Evolutionary conservation across 2,797 vertebrate genomes (phyloP).

Genomic region (Hydrophis major): DNA sequence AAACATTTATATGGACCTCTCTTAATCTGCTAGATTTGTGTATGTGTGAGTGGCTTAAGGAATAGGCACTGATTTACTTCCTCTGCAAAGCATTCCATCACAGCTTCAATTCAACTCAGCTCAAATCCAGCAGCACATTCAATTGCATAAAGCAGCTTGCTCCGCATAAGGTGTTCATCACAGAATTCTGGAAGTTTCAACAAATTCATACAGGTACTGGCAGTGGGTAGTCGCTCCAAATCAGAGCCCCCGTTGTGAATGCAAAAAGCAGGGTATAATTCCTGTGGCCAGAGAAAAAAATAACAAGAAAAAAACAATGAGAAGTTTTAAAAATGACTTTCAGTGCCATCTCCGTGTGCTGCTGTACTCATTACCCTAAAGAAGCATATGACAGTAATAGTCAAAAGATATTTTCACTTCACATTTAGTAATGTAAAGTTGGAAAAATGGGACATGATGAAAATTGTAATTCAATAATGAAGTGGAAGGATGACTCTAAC

Average conservation of each 20-base stretch:
- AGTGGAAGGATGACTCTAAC: not conserved
- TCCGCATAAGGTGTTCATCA: constrained; percentile 89
- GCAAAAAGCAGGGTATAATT: constrained; percentile 97
- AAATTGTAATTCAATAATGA: not conserved
- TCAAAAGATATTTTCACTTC: not conserved
- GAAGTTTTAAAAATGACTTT: not conserved
- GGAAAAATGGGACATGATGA: not conserved
- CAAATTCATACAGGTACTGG: constrained; percentile 99
- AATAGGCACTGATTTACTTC: constrained; percentile 62
- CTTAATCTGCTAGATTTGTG: constrained; percentile 48
- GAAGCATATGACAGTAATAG: not conserved
- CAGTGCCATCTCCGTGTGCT: not conserved
- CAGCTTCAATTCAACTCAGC: constrained; percentile 82
- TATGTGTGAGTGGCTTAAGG: constrained; percentile 58
- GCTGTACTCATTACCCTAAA: not conserved
- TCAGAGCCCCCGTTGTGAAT: constrained; percentile 96
- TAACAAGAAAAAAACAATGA: not conserved
- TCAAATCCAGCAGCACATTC: constrained; percentile 97
- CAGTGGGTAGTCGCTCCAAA: constrained; percentile 92
- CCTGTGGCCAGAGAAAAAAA: constrained; percentile 70
- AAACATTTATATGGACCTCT: constrained; percentile 51
- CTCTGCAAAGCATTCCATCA: constrained; percentile 46
- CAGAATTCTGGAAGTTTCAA: constrained; percentile 97
- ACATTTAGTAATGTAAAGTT: not conserved
- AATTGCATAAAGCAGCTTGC: constrained; percentile 95